phyloP scores from a whole-genome alignment of 1,140 invertebrate genomes.

The Rhopalosiphum padi region DNA sequence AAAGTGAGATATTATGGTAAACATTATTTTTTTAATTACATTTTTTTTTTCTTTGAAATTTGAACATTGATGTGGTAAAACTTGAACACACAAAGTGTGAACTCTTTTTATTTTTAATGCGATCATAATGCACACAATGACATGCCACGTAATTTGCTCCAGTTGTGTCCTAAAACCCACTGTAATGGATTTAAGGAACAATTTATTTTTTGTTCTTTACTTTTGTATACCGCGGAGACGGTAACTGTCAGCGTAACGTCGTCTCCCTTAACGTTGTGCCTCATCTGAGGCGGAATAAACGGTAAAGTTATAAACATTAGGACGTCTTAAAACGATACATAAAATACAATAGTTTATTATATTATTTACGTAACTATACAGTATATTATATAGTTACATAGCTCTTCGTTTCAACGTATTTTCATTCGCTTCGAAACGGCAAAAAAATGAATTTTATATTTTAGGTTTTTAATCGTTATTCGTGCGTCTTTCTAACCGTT shows the following conservation, averaged over 20 bases:
- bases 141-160: background rate
- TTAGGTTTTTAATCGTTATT: no score
- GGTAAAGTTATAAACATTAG: background rate
- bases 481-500: background rate
- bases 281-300: background rate
- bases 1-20: no score
- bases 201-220: background rate
- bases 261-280: background rate
- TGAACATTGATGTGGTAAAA: background rate
- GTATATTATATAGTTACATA: no score
- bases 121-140: background rate
- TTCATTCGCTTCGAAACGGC: fast-evolving
- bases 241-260: background rate
- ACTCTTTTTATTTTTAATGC: background rate
- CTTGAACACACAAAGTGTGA: background rate
- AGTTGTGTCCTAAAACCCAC: background rate
- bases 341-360: background rate
- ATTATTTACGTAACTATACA: background rate
- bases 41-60: background rate
- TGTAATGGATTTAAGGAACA: background rate
- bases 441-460: background rate
- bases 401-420: background rate
- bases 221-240: background rate
- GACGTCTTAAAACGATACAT: background rate
- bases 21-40: no score